phyloP scores from a whole-genome alignment of 2,797 vertebrate genomes.

The Aphelocoma californica region DNA sequence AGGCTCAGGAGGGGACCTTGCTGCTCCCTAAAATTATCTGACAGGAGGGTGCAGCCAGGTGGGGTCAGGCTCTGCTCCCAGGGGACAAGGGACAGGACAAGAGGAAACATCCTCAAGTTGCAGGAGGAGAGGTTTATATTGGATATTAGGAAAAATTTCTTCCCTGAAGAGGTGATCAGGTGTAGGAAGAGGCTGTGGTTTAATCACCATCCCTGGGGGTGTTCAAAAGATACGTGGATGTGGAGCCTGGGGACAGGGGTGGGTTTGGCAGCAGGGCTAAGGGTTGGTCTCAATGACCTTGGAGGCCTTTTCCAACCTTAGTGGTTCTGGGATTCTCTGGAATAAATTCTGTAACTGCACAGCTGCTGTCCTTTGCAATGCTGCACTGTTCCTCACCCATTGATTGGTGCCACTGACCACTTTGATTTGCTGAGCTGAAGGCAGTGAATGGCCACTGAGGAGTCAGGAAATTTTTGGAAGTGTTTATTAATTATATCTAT shows the following conservation, averaged over 20 bases:
- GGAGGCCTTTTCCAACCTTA: background rate
- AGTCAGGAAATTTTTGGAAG: background rate
- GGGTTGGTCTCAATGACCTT: background rate
- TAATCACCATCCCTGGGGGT: background rate
- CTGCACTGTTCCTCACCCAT: background rate
- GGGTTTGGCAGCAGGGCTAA: background rate
- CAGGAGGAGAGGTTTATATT: background rate
- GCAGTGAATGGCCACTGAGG: background rate
- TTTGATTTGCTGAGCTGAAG: background rate
- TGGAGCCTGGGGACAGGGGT: background rate
- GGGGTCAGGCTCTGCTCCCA: background rate
- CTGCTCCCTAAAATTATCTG: background rate
- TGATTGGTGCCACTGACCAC: background rate
- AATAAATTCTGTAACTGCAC: rapidly evolving
- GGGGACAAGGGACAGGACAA: background rate
- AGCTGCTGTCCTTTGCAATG: background rate
- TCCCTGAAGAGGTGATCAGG: background rate
- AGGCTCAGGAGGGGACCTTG: background rate
- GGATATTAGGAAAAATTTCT: background rate
- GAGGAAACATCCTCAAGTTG: rapidly evolving
- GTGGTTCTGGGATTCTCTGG: background rate
- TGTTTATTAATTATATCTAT: background rate
- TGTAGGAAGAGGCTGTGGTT: background rate
- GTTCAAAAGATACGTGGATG: background rate
- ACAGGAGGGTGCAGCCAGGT: background rate